Conservation (phyloP, 2,888 invertebrate genomes). For the Hypercompe scribonia region DNA sequence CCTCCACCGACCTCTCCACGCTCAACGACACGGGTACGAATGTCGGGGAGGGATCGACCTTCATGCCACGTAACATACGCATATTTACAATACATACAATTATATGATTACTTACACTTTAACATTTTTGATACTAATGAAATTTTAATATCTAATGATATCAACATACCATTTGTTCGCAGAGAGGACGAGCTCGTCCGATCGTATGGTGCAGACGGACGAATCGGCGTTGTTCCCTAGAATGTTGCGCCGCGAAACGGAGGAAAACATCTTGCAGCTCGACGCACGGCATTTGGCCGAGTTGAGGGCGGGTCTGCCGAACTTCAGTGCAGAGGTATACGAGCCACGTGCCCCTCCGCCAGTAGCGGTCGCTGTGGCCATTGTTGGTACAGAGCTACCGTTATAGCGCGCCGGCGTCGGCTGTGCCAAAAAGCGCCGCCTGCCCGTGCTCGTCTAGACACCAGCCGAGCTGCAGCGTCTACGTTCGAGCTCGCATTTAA, state of each 20-base stretch:
- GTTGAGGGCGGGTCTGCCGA: conserved; percentile 50
- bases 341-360: conserved; percentile 8
- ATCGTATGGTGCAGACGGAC: conserved; percentile 77
- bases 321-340: conserved; percentile 28
- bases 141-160: too few relatives aligned
- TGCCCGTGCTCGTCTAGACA: conserved; percentile 58
- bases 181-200: conserved; percentile 68
- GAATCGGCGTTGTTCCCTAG: conserved; percentile 57
- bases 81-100: not conserved
- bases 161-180: conserved; percentile 25
- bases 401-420: conserved; percentile 56
- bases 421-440: conserved; percentile 37
- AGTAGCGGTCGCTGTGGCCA: conserved; percentile 56
- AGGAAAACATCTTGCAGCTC: conserved; percentile 51
- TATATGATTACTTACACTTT: too few relatives aligned
- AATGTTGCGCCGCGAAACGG: conserved; percentile 13
- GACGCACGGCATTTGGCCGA: conserved; percentile 58
- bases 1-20: conserved; percentile 72
- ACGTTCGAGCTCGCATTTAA: not conserved
- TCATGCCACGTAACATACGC: not conserved
- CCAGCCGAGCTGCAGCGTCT: not conserved
- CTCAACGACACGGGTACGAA: conserved; percentile 62
- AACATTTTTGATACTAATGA: too few relatives aligned
- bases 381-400: conserved; percentile 48
- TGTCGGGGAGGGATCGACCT: not conserved